Percentiles rank a stretch among this genome's conserved stretches.
Evolutionary conservation across 35 echinoderm and acorn worm species (phyloP).

Genomic region (Ophiothrix spiculata): DNA sequence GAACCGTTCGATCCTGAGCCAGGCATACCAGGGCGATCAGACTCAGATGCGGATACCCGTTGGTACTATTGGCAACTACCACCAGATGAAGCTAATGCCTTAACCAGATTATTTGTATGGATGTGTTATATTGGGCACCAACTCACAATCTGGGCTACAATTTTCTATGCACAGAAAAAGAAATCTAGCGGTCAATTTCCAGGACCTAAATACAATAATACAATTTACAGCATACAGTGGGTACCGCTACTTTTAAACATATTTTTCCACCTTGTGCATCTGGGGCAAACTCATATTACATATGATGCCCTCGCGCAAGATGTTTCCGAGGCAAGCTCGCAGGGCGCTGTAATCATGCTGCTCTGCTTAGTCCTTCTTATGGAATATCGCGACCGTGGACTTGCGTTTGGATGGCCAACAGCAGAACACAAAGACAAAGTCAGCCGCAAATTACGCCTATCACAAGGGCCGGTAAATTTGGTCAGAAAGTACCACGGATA

Average conservation of each 20-base stretch:
- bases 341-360: conserved; percentile 84
- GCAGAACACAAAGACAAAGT: conserved; percentile 32
- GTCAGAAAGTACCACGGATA: conserved; percentile 89
- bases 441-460: conserved; percentile 52
- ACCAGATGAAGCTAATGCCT: conserved; percentile 44
- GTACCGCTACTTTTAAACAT: conserved; percentile 57
- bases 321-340: conserved; percentile 71
- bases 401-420: conserved; percentile 87
- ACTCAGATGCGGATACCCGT: conserved; percentile 35
- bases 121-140: conserved; percentile 78
- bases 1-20: conserved; percentile 59
- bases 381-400: conserved; percentile 83
- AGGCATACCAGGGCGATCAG: conserved; percentile 55
- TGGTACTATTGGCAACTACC: conserved; percentile 96
- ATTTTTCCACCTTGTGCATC: conserved; percentile 70
- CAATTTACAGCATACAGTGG: conserved; percentile 57
- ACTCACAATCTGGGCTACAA: conserved; percentile 69
- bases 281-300: conserved; percentile 72
- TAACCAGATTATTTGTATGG: conserved; percentile 61
- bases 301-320: conserved; percentile 85
- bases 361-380: conserved; percentile 69
- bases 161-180: conserved; percentile 73
- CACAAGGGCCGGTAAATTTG: conserved; percentile 57
- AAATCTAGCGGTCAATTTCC: conserved; percentile 23
- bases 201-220: conserved; percentile 45